Percentiles rank a stretch among this genome's conserved stretches.
Conservation (phyloP, 2,888 invertebrate genomes). For the Temnothorax rugatulus region DNA sequence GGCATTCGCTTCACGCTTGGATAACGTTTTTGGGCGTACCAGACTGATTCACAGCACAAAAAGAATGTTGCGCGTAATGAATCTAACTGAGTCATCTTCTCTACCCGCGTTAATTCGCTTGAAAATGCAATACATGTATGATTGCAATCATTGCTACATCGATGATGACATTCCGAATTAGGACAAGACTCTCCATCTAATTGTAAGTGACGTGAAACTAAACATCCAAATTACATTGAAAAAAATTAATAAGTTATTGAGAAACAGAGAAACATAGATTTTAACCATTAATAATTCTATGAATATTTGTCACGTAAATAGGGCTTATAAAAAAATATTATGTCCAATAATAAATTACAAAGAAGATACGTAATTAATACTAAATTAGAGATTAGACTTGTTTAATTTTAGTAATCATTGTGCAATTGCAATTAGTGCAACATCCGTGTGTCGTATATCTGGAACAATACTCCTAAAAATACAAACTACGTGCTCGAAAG, state of each 20-base stretch:
- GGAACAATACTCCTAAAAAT: not conserved
- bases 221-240: not conserved
- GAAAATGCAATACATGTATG: not conserved
- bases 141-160: not conserved
- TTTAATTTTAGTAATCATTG: not conserved
- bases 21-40: conserved; percentile 30
- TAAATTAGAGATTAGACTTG: not conserved
- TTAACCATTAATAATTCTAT: not conserved
- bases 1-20: conserved; percentile 22
- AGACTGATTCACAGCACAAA: conserved; percentile 6
- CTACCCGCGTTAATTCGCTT: not conserved
- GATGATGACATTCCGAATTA: not conserved
- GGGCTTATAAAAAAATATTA: not conserved
- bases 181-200: not conserved
- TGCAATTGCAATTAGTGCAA: not conserved
- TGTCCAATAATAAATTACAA: not conserved
- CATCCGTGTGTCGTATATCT: not conserved
- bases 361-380: not conserved
- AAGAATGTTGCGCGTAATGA: not conserved
- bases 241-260: not conserved
- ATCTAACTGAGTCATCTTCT: conserved; percentile 16
- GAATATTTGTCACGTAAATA: not conserved
- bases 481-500: not conserved
- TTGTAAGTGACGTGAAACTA: not conserved
- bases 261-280: not conserved